Percentiles rank a stretch among this genome's conserved stretches.
These are phyloP conservation scores for Cephonodes hylas DNA, from an alignment of 2,888 invertebrate genomes.

Conservation along the genomic window DNA sequence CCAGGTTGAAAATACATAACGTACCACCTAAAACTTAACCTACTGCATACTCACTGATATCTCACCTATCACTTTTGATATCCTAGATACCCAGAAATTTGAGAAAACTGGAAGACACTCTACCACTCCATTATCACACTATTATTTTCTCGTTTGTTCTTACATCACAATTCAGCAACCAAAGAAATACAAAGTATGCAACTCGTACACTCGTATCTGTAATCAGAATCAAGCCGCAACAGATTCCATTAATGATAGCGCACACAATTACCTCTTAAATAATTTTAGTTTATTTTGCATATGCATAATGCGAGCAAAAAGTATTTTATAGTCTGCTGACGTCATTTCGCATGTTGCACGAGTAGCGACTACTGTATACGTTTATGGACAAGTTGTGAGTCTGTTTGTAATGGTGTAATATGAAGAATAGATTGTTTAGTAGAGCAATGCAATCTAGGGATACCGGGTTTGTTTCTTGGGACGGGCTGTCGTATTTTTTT, in stretches of 20 bases:
- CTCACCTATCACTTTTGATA: no score
- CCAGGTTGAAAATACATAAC: no score
- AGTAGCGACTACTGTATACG: not conserved
- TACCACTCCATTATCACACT: no score
- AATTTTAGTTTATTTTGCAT: conserved; percentile 21
- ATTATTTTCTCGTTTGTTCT: not conserved
- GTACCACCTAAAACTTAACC: no score
- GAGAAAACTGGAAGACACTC: no score
- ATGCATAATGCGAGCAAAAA: conserved; percentile 13
- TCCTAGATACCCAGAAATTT: no score
- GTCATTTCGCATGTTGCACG: not conserved
- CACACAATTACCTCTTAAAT: not conserved
- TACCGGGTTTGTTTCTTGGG: no score
- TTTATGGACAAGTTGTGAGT: not conserved
- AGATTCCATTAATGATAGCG: conserved; percentile 5
- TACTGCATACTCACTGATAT: no score
- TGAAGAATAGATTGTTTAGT: no score
- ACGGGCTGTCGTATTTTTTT: no score
- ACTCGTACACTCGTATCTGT: not conserved
- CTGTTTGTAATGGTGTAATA: not conserved
- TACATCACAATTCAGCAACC: not conserved
- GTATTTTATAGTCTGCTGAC: not conserved
- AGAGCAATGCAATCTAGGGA: no score
- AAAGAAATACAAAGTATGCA: not conserved
- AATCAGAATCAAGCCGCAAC: not conserved